These are phyloP conservation scores for Pygmarrhopalites habei DNA, from an alignment of 1,140 invertebrate genomes.

Conservation along the genomic window DNA sequence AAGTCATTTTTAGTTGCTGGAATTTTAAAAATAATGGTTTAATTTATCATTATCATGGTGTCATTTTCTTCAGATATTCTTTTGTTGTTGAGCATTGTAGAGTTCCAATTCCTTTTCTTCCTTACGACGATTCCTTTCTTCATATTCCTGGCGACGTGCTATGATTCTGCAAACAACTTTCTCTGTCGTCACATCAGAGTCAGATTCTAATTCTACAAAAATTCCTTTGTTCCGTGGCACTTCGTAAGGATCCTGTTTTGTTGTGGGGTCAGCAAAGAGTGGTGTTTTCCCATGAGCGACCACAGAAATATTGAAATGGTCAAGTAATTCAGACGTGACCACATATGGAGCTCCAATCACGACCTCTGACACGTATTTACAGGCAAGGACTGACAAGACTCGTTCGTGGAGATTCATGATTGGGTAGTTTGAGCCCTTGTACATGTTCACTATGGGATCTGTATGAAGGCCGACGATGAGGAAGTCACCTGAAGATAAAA, in stretches of 20 bases:
- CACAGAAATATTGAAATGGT: constrained; percentile 88
- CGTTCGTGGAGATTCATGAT: constrained; percentile 99
- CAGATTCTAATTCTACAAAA: constrained; percentile 68
- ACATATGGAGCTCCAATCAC: constrained; percentile 96
- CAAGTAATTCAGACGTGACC: constrained; percentile 85
- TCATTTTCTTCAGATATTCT: no score
- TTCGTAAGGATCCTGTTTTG: constrained; percentile 69
- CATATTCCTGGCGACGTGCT: constrained; percentile 77
- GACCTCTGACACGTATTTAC: constrained; percentile 98
- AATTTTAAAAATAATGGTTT: no score
- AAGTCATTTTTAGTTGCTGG: no score
- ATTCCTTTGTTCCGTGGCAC: constrained; percentile 71
- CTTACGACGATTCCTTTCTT: constrained; percentile 78
- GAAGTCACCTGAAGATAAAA: no score
- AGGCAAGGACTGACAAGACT: constrained; percentile 89
- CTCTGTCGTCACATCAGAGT: constrained; percentile 90
- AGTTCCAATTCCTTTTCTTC: constrained; percentile 67
- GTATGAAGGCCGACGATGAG: constrained; percentile 96
- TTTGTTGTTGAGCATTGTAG: neutral
- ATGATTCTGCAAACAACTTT: constrained; percentile 96
- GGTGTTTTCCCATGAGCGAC: constrained; percentile 83
- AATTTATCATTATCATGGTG: no score
- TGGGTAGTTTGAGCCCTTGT: constrained; percentile 73
- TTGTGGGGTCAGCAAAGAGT: no score
- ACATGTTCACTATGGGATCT: constrained; percentile 44